Percentiles rank a stretch among this genome's conserved stretches.
Evolutionary conservation across 2,113 vertebrate genomes (phyloP).

Genomic region (Stigmatopora nigra): DNA sequence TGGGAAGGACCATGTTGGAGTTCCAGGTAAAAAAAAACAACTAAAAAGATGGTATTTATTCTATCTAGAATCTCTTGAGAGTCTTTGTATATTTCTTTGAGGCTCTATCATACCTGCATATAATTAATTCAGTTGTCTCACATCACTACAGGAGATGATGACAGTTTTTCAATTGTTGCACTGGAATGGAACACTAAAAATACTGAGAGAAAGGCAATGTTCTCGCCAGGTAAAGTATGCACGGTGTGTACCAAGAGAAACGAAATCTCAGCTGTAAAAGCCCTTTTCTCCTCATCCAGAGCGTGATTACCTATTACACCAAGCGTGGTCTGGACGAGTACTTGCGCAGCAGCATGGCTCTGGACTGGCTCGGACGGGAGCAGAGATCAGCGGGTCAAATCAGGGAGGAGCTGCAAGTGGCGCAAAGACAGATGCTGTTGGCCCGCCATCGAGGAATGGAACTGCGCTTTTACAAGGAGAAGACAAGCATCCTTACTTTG

Average conservation of each 20-base stretch:
- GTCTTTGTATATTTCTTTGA: not conserved
- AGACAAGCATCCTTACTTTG: conserved; percentile 61
- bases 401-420: conserved; percentile 48
- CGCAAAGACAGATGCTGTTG: conserved; percentile 55
- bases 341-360: conserved; percentile 64
- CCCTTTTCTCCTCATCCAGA: conserved; percentile 36
- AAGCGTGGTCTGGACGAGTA: conserved; percentile 55
- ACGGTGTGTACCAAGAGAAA: not conserved
- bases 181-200: conserved; percentile 82
- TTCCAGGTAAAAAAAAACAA: conserved; percentile 82
- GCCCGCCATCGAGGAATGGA: conserved; percentile 51
- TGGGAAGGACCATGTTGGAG: conserved; percentile 84
- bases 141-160: conserved; percentile 77
- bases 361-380: conserved; percentile 63
- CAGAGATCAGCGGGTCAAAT: conserved; percentile 51
- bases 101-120: not conserved
- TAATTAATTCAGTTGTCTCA: not conserved
- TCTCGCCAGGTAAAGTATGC: conserved; percentile 74
- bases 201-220: conserved; percentile 74
- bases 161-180: conserved; percentile 82
- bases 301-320: conserved; percentile 60
- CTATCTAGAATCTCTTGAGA: too few relatives aligned
- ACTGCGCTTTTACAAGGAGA: conserved; percentile 65
- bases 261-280: not conserved
- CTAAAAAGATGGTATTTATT: too few relatives aligned